Evolutionary conservation across 1,140 invertebrate species (phyloP), one percentile per base, ranked within the genome.

Genomic region (Meloidogyne hapla): DNA sequence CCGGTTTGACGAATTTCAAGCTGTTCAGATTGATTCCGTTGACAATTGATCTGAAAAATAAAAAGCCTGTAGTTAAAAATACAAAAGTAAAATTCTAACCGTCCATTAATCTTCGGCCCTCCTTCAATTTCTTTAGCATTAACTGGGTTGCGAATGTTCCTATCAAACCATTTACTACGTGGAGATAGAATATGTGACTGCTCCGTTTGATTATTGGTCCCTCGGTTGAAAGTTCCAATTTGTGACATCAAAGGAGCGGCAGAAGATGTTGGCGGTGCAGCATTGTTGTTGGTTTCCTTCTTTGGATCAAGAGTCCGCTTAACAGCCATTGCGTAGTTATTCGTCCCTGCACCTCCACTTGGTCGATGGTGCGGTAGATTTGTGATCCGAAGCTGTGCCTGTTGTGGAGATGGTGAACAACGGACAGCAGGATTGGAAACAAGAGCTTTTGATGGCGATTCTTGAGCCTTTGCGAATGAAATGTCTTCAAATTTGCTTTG

Each of bases 1-100:
- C 69, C n/a, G 69, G 69, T 28, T 70, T 70, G n/a, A 56, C 48
- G 48, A 56, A 56, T 56, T 56, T 56, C 48, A 56, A 18, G 18
- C 48, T 56, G 48, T 56, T 56, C 3, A 56, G 18, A 56, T n/a
- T 56, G 4, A 56, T 56, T 5, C 48, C 48, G 18, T 56, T 56
- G n/a, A 56, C 48, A 56, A 56, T 56, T 56, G 48, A 56, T 9
- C 48, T 56, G 18, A 56, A 56, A 56, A 56, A n/a, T 6, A 1
- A 45, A 45, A 45, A 45, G 18, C n/a, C 18, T n/a, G 6, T 6
- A n/a, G 10, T 56, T 56, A n/a, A n/a, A 21, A 6, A n/a, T 5
- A 1, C 6, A 8, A 18, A 8, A 56, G 1, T n/a, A n/a, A 4
- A 56, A 56, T 8, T 21, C n/a, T 21, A 56, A 56, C 48, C 48